Percentiles rank a stretch among this genome's conserved stretches.
Evolutionary conservation across 2,113 vertebrate genomes (phyloP).

Genomic region (Cathartes aura): DNA sequence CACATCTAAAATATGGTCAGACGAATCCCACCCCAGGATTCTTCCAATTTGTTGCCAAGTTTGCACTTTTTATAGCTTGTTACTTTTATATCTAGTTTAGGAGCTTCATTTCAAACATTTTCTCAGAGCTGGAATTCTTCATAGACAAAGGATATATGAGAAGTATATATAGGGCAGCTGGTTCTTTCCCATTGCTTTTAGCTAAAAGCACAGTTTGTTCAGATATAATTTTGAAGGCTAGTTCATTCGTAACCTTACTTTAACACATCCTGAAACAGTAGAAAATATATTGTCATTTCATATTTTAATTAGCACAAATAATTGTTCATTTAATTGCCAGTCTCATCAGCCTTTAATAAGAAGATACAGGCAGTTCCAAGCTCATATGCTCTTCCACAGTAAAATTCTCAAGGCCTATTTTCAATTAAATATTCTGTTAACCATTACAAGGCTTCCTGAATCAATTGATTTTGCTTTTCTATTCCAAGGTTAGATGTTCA

Average conservation of each 20-base stretch:
- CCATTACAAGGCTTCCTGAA: neutral
- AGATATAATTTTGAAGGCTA: neutral
- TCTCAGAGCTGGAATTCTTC: neutral
- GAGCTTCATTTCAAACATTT: neutral
- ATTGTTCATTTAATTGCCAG: constrained; percentile 32
- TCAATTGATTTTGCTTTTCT: neutral
- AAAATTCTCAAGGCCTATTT: constrained; percentile 58
- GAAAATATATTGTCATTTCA: constrained; percentile 29
- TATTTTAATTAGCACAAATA: constrained; percentile 57
- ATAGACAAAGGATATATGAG: neutral
- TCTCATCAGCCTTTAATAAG: constrained; percentile 21
- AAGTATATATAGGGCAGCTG: neutral
- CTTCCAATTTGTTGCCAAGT: neutral
- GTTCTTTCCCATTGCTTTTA: constrained; percentile 21
- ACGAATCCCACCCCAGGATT: neutral
- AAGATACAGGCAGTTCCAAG: neutral
- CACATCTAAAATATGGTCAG: neutral
- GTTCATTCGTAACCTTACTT: neutral
- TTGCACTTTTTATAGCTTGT: neutral
- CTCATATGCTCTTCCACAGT: neutral
- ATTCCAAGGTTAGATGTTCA: neutral
- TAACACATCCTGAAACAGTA: constrained; percentile 1
- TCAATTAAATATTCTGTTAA: constrained; percentile 41
- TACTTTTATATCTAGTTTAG: neutral
- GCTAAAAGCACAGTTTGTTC: constrained; percentile 24